phyloP scores from a whole-genome alignment of 2,888 invertebrate species.

The Tachystola acroxantha region DNA sequence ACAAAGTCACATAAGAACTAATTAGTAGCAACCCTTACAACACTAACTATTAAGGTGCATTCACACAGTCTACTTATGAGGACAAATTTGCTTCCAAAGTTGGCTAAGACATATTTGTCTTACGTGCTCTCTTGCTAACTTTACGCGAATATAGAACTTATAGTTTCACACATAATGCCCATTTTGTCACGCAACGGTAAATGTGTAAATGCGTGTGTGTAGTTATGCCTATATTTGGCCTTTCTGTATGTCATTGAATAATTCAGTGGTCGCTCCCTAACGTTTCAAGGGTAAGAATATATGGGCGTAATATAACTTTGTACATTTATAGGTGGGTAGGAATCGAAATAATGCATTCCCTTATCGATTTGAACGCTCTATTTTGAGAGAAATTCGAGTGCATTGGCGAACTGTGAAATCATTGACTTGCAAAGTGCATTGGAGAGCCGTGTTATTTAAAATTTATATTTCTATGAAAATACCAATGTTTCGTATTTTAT shows the following conservation, averaged over 20 bases:
- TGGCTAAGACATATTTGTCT: slow-evolving; percentile 70
- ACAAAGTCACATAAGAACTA: slow-evolving; percentile 37
- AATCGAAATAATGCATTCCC: slow-evolving; percentile 45
- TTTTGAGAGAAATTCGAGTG: slow-evolving; percentile 13
- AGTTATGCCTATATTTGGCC: slow-evolving; percentile 72
- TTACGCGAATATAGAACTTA: slow-evolving; percentile 62
- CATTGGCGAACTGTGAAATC: slow-evolving; percentile 2
- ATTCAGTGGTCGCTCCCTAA: slow-evolving; percentile 73
- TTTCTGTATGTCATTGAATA: slow-evolving; percentile 74
- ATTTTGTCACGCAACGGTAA: slow-evolving; percentile 42
- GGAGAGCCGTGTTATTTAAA: background rate
- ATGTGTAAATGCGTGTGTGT: slow-evolving; percentile 42
- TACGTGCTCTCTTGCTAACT: slow-evolving; percentile 51
- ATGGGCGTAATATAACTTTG: slow-evolving; percentile 47
- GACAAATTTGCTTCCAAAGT: slow-evolving; percentile 66
- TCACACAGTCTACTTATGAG: slow-evolving; percentile 64
- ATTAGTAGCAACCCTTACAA: slow-evolving; percentile 53
- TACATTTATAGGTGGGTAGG: slow-evolving; percentile 36
- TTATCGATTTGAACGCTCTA: slow-evolving; percentile 39
- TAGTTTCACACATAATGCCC: slow-evolving; percentile 37
- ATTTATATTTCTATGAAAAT: too few relatives aligned
- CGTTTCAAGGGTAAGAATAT: slow-evolving; percentile 75
- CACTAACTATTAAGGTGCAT: slow-evolving; percentile 59
- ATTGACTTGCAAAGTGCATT: slow-evolving; percentile 1
- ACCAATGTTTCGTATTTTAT: too few relatives aligned